Evolutionary conservation across 2,113 vertebrate species (phyloP), one percentile per base, ranked within the genome.

Genomic region (Perca schrenkii): DNA sequence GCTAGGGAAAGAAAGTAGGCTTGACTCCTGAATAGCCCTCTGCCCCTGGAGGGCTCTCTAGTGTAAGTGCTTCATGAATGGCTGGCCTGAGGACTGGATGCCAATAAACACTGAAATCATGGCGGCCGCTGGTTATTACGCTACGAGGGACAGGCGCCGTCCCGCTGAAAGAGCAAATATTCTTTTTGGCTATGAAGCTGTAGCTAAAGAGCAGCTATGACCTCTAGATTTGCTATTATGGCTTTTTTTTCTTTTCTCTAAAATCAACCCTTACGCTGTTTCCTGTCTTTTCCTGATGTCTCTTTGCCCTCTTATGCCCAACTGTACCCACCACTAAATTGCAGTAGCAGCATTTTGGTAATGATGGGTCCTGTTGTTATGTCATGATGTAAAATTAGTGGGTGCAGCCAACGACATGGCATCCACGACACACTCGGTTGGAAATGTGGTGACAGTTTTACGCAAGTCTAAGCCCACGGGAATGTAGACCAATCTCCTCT

Each of bases 361-460:
- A 93, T 90, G 81, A 91, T 79, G 85, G 83, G 88, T 83, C 82
- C 73, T 52, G 86, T 46, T 90, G 67, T 89, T 76, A 65, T 84
- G 79, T 82, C 79, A 63, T 58, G 83, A 86, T 76, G 69, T 72
- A 67, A 85, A 87, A 93, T 91, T 79, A 86, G 66, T 15, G 60
- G 78, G 67, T 83, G 72, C 84, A 88, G 82, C 60, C 74, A 72
- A 84, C 80, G 73, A 74, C 89, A 70, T 19, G 64, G 89, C 78
- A 74, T n/a, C 80, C 58, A 3, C 36, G 67, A 78, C 85, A 82
- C 83, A 86, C 52, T 83, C 79, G 74, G 82, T 28, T 75, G 84
- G 74, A 77, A 10, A 36, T 87, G 83, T 14, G 86, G 83, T 58
- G 89, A 67, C 85, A 74, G 85, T 83, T 91, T 85, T 89, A 88